Evolutionary conservation across 2,797 vertebrate genomes (phyloP).

Genomic region (Falco columbarius): DNA sequence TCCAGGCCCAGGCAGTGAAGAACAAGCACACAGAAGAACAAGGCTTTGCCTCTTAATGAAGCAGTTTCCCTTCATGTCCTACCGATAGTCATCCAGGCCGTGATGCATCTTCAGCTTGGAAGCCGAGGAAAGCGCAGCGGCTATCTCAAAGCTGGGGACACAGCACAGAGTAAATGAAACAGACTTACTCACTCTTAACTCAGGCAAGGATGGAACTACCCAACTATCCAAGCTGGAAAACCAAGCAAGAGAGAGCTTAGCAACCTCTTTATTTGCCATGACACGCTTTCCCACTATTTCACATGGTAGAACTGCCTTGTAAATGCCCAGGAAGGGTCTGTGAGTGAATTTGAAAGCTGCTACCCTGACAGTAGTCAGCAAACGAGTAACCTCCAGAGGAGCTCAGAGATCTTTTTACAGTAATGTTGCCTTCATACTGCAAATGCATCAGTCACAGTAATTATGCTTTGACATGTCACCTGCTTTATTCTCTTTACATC

Average conservation of each 20-base stretch:
- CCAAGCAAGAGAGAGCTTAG: not conserved
- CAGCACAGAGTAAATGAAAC: not conserved
- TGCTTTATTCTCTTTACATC: not conserved
- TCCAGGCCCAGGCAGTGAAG: not conserved
- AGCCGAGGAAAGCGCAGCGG: not conserved
- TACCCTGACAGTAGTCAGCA: not conserved
- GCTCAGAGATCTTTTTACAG: not conserved
- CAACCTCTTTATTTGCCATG: not conserved
- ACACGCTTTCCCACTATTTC: not conserved
- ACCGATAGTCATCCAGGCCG: not conserved
- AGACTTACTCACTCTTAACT: not conserved
- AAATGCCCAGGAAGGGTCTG: not conserved
- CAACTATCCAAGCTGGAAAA: not conserved
- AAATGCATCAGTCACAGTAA: not conserved
- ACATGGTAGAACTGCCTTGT: not conserved
- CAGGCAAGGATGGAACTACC: not conserved
- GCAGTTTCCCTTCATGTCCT: not conserved
- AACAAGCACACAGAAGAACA: not conserved
- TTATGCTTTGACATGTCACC: not conserved
- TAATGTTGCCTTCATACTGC: not conserved
- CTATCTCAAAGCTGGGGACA: not conserved
- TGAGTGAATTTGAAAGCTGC: not conserved
- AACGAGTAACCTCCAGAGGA: not conserved
- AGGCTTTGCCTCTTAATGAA: not conserved
- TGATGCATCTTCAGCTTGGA: not conserved